phyloP scores from a whole-genome alignment of 2,113 vertebrate genomes.

The Protobothrops mucrosquamatus region DNA sequence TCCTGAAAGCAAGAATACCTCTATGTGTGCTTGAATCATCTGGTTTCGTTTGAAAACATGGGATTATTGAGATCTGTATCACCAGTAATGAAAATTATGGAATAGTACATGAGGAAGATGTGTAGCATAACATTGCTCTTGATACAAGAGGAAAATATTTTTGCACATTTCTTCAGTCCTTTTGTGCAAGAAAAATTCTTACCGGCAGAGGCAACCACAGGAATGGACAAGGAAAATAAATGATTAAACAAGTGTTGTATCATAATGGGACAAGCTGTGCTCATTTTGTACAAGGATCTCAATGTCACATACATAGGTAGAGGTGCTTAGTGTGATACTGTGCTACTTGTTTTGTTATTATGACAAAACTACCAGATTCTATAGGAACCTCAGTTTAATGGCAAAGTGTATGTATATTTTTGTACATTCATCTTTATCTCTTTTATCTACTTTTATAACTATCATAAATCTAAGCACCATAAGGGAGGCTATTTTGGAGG shows the following conservation, averaged over 20 bases:
- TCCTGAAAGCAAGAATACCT: constrained; percentile 52
- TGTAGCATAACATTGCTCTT: neutral
- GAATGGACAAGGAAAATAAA: neutral
- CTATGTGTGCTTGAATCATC: constrained; percentile 10
- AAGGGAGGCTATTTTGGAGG: neutral
- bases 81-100: neutral
- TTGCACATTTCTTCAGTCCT: neutral
- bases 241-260: neutral
- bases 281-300: neutral
- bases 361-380: neutral
- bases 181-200: neutral
- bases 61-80: neutral
- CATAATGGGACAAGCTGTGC: neutral
- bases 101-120: neutral
- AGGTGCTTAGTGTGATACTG: neutral
- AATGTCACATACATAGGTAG: neutral
- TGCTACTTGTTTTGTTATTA: neutral
- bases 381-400: neutral
- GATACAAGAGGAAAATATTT: neutral
- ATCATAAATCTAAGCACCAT: neutral
- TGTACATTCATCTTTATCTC: neutral
- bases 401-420: neutral
- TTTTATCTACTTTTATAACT: neutral
- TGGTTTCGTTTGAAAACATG: neutral
- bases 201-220: neutral